Evolutionary conservation across 1,140 invertebrate genomes (phyloP), one percentile per base, ranked within the genome.

Genomic region (Calliphora vicina): DNA sequence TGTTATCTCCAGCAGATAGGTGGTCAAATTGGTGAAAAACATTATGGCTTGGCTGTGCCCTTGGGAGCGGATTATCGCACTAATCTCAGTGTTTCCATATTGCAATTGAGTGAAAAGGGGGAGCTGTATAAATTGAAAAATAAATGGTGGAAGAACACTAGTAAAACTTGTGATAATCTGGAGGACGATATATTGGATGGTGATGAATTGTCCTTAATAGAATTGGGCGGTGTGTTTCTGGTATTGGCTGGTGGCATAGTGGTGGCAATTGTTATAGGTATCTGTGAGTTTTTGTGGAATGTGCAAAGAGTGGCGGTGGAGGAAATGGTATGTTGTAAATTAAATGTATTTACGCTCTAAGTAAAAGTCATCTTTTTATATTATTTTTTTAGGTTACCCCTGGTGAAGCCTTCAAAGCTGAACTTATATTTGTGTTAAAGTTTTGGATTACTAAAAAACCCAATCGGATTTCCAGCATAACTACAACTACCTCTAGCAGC

Each of bases 241-340:
- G 94, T 95, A 0, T 90, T 96, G 1, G 91, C 93, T 9, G 91
- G 91, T 12, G 93, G 96, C 0, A 93, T 94, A 45, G 86, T 91
- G 0, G 91, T 93, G n/a, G 94, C 95, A 0, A 91, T 95, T 5
- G 85, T 94, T 1, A 92, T 96, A 83, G 94, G 94, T 0, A 91
- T 95, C 8, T 91, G 94, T 35, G 97, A 98, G 91, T 97, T 97
- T 86, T 89, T 97, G 0, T 97, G 96, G 96, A 96, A 97, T 86
- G 93, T 96, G 15, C 92, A 94, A 84, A 94, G 96, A 88, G 93
- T 96, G 25, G 95, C 96, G 1, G 93, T 96, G 4, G 93, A 94
- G 84, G 94, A 97, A 91, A 94, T 94, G 50, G 83, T 84, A 83
- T 27, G n/a, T 81, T 72, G 29, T 71, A 26, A 23, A 25, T n/a